phyloP scores from a whole-genome alignment of 2,113 vertebrate species.

The Taxidea taxus region DNA sequence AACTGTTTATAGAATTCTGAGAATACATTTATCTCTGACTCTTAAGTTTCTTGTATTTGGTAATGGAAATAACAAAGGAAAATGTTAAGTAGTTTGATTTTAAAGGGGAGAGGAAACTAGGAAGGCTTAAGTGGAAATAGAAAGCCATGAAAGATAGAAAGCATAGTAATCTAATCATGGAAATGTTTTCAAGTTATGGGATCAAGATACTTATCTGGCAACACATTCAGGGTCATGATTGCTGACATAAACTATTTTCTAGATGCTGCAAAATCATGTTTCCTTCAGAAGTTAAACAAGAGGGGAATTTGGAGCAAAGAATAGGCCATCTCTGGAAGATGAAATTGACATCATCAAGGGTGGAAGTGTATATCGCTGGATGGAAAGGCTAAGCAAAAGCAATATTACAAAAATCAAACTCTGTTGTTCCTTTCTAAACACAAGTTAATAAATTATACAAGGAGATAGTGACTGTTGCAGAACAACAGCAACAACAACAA shows the following conservation, averaged over 20 bases:
- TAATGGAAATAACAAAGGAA: constrained; percentile 41
- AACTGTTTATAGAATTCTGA: constrained; percentile 44
- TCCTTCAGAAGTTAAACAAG: not conserved
- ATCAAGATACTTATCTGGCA: constrained; percentile 9
- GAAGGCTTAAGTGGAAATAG: not conserved
- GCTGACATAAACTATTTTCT: not conserved
- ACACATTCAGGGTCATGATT: not conserved
- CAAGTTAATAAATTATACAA: not conserved
- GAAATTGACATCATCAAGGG: not conserved
- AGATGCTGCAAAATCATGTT: not conserved
- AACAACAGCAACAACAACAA: not conserved
- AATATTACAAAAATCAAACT: not conserved
- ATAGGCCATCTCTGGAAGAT: not conserved
- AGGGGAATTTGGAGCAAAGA: not conserved
- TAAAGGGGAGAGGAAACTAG: not conserved
- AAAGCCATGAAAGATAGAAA: not conserved
- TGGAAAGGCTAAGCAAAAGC: not conserved
- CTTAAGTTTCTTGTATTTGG: not conserved
- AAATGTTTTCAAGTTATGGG: not conserved
- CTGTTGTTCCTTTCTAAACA: not conserved
- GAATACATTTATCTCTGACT: constrained; percentile 18
- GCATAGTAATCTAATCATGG: not conserved
- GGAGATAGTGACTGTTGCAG: not conserved
- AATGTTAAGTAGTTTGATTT: not conserved
- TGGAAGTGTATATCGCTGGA: not conserved